Percentiles rank a stretch among this genome's conserved stretches.
Evolutionary conservation across 2,113 vertebrate species (phyloP).

Genomic region (Micronycteris hirsuta): DNA sequence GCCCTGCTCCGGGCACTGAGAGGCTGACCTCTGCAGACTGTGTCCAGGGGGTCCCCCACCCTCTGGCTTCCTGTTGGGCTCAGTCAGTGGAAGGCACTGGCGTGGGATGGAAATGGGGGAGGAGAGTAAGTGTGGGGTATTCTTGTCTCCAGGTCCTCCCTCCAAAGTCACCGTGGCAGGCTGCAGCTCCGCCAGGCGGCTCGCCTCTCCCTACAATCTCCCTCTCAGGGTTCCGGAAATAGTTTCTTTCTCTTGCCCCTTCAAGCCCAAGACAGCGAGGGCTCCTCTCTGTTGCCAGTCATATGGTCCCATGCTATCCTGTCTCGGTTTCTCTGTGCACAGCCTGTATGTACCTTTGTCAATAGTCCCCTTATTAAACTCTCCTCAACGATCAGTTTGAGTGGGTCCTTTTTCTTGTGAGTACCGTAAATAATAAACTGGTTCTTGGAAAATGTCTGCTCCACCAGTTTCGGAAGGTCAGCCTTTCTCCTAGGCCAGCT

Average conservation of each 20-base stretch:
- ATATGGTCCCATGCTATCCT: neutral
- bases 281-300: neutral
- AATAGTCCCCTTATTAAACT: neutral
- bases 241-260: neutral
- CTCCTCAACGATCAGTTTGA: neutral
- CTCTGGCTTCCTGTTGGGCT: neutral
- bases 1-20: neutral
- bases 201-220: neutral
- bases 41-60: no score
- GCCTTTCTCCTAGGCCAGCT: neutral
- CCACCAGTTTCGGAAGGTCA: neutral
- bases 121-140: neutral
- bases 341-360: neutral
- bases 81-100: neutral
- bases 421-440: neutral
- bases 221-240: neutral
- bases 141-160: neutral
- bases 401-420: neutral
- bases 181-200: neutral
- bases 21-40: neutral
- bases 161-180: neutral
- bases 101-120: neutral
- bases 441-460: neutral
- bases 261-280: neutral
- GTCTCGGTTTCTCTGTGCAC: neutral